Evolutionary conservation across 2,888 invertebrate species (phyloP), one percentile per base, ranked within the genome.

Genomic region (Eulithis prunata): DNA sequence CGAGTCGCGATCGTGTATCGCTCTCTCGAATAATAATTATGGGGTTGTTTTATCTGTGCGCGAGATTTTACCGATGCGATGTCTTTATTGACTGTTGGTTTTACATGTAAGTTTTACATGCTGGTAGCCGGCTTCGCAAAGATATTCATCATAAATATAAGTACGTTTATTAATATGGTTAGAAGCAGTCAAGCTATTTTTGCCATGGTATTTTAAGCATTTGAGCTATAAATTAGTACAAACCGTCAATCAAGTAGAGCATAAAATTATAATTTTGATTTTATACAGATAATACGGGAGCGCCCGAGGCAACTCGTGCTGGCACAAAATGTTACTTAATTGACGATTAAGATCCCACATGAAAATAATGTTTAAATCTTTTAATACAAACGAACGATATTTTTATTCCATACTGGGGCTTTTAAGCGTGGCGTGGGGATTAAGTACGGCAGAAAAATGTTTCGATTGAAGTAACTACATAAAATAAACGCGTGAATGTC

Each of bases 1-100:
- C 77, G 74, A 72, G 77, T 73, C 57, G 76, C 78, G 81, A 82
- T 81, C 78, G 76, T 75, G 78, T 83, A 84, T 84, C 87, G 78
- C 81, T 78, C 77, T 74, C 76, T 72, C 73, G 73, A 78, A 84
- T 88, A 87, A 86, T 86, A 88, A 87, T 87, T 87, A 87, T 83
- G 83, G 87, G 77, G 81, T 78, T 75, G 79, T 78, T 73, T 84
- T 88, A 88, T 87, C 87, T 83, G 77, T 77, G 66, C 75, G 75
- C 76, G 80, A 86, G 87, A 87, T 86, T 87, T 84, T 74, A 78
- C 75, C 78, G 86, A 88, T 87, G 85, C 78, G 86, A 88, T 87
- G 85, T 85, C 87, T 88, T 86, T 87, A 88, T 87, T 84, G 81
- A 78, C 66, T 83, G 80, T 80, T 79, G 68, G 71, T 75, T 82